Conservation (phyloP, 2,113 vertebrate species). For the Malaclemys terrapin region DNA sequence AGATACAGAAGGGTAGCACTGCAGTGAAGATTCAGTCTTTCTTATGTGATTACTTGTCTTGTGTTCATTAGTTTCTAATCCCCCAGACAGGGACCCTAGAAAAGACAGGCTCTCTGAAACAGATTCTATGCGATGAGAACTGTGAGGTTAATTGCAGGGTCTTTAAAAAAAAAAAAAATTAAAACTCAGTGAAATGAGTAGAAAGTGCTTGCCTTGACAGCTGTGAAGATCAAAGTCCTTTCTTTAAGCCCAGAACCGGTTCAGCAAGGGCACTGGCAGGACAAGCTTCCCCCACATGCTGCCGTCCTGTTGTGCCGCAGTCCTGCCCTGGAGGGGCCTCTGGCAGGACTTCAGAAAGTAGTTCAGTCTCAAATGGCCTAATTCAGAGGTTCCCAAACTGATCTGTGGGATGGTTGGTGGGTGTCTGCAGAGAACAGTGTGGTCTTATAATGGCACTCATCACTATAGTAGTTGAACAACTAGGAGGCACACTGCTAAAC, state of each 20-base stretch:
- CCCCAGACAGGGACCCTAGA: background rate
- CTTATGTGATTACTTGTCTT: background rate
- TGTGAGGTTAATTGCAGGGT: background rate
- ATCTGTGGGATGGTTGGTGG: background rate
- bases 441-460: background rate
- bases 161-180: background rate
- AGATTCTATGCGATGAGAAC: background rate
- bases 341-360: background rate
- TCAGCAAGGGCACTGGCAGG: background rate
- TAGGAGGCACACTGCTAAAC: rapidly evolving
- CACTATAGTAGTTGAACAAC: background rate
- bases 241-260: background rate
- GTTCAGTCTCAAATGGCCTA: background rate
- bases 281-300: rapidly evolving
- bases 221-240: background rate
- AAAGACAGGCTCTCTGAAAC: background rate
- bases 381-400: background rate
- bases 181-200: background rate
- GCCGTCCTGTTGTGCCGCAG: background rate
- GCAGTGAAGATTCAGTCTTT: background rate
- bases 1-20: background rate
- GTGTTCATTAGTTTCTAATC: background rate
- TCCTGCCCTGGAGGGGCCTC: background rate
- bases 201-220: slow-evolving; percentile 15
- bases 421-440: background rate